Evolutionary conservation across 2,888 invertebrate species (phyloP), one percentile per base, ranked within the genome.

Genomic region (Dinocampus coccinellae): DNA sequence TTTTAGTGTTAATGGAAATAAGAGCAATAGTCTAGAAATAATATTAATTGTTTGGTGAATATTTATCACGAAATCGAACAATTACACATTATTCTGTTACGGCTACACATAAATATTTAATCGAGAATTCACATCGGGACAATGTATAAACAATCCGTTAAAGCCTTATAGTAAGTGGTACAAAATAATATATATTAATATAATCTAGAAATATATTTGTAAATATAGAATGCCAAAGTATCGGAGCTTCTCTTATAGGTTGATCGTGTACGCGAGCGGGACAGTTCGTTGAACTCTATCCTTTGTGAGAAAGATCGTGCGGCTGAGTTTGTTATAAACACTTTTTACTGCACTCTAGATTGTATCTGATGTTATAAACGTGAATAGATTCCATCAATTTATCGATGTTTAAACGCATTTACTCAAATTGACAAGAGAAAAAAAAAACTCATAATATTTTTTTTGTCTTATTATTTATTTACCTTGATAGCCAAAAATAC

Each of bases 251-350:
- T 57, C 47, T 47, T 16, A 16, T 57, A 66, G 57, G 66, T 57
- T 66, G 36, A 66, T 66, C 26, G 57, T 39, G 53, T 42, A 53
- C 55, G 69, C 63, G 63, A 62, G 55, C 22, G 33, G 47, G 55
- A 26, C 61, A 63, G 68, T 76, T 72, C 73, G 66, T 70, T 76
- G 68, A 72, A 72, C 72, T 67, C 58, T 33, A 72, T 72, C 67
- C 72, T 72, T 72, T 72, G 72, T 72, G 67, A 57, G 65, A 34
- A 24, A 57, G 24, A 34, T 6, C n/a, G 20, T 16, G 42, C n/a
- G 42, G 7, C 16, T n/a, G 9, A 47, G 16, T n/a, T 2, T 16
- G 47, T 16, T n/a, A n/a, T n/a, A 53, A 4, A 6, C 3, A 53
- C 53, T n/a, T 16, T 20, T n/a, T 26, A 63, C 22, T 47, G 42